A percentile compares a stretch with the other conserved stretches of the same genome.
Conservation (phyloP, 2,888 invertebrate genomes). For the Sisyra terminalis region DNA sequence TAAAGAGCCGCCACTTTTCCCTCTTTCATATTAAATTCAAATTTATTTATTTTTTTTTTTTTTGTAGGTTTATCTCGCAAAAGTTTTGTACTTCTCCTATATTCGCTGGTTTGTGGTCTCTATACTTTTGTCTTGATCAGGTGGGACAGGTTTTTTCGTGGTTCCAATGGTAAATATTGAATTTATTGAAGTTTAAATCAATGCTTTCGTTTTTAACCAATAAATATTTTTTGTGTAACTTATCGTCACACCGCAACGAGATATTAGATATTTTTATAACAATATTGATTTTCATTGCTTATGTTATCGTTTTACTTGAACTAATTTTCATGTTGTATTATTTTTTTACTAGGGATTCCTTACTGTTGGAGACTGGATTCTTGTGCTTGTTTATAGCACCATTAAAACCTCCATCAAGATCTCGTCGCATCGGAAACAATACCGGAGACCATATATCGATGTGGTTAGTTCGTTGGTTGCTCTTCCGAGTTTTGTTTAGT, state of each 20-base stretch:
- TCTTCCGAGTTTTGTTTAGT: conserved; percentile 54
- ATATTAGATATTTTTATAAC: too few species aligned
- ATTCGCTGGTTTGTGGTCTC: conserved; percentile 46
- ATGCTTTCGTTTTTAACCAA: too few species aligned
- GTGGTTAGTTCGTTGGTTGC: conserved; percentile 54
- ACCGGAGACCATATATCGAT: conserved; percentile 37
- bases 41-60: conserved; percentile 12
- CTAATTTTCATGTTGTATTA: too few species aligned
- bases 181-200: neutral
- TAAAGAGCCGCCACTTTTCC: too few species aligned
- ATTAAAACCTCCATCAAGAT: conserved; percentile 26
- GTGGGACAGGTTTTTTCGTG: conserved; percentile 49
- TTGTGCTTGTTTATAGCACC: conserved; percentile 54
- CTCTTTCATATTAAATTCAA: too few species aligned
- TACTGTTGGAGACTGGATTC: conserved; percentile 58
- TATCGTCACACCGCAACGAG: too few species aligned
- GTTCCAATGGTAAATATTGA: conserved; percentile 48
- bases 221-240: too few species aligned
- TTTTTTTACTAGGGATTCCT: conserved; percentile 47
- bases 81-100: conserved; percentile 39
- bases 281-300: too few species aligned
- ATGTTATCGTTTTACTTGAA: too few species aligned
- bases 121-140: conserved; percentile 59
- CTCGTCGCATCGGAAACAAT: conserved; percentile 16
- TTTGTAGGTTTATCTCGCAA: conserved; percentile 38